phyloP scores from a whole-genome alignment of 2,888 invertebrate genomes.

The Brassicogethes aeneus region DNA sequence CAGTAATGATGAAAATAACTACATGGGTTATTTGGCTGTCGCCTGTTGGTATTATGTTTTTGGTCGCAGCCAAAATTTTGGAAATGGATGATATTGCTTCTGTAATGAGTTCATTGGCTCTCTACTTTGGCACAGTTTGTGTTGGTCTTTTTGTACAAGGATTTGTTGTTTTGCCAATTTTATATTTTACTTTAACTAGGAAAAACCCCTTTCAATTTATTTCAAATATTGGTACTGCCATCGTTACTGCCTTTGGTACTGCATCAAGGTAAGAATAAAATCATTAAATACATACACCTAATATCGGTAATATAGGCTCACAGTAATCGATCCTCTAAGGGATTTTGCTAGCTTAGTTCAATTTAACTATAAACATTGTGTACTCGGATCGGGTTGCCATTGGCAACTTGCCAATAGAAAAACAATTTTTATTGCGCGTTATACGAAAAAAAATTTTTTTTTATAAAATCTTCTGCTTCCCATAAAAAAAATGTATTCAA shows the following conservation, averaged over 20 bases:
- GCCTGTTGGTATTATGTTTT: slow-evolving; percentile 54
- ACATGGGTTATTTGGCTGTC: slow-evolving; percentile 46
- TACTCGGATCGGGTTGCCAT: too few species aligned
- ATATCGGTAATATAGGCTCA: too few species aligned
- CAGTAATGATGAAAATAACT: slow-evolving; percentile 37
- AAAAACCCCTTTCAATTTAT: slow-evolving; percentile 53
- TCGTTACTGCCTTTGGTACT: slow-evolving; percentile 69
- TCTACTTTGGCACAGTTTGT: slow-evolving; percentile 63
- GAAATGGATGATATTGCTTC: slow-evolving; percentile 55
- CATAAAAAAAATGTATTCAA: too few species aligned
- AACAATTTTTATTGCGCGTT: too few species aligned
- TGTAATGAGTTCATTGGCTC: slow-evolving; percentile 56
- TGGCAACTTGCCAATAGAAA: too few species aligned
- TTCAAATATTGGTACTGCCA: slow-evolving; percentile 53
- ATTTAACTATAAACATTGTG: too few species aligned
- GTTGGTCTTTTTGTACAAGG: slow-evolving; percentile 61
- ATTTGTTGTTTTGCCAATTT: slow-evolving; percentile 55
- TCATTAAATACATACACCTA: slow-evolving; percentile 3
- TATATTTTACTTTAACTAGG: slow-evolving; percentile 53
- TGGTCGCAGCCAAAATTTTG: slow-evolving; percentile 56
- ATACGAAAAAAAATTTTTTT: too few species aligned
- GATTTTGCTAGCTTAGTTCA: too few species aligned
- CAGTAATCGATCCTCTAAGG: too few species aligned
- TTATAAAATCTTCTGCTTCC: too few species aligned
- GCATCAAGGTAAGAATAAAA: slow-evolving; percentile 53